Percentiles rank a stretch among this genome's conserved stretches.
Evolutionary conservation across 2,888 invertebrate species (phyloP).

Genomic region (Hydriomena furcata): DNA sequence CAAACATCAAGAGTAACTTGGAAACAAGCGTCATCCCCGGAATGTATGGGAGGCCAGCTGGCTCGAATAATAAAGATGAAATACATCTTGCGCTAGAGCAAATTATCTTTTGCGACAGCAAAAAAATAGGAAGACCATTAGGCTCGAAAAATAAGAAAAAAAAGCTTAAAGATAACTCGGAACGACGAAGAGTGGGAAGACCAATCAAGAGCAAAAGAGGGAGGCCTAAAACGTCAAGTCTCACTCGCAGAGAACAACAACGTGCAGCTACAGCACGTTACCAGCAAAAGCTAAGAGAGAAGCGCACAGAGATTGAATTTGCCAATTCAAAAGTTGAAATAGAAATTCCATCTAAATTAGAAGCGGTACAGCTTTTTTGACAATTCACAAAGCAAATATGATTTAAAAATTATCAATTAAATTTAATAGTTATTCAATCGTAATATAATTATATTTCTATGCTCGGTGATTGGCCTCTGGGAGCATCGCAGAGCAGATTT

Average conservation of each 20-base stretch:
- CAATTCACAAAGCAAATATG: too few species aligned
- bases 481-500: too few species aligned
- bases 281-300: neutral
- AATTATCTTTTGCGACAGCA: neutral
- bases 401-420: too few species aligned
- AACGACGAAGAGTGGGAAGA: too few species aligned
- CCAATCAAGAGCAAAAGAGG: conserved; percentile 1
- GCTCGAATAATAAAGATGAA: neutral
- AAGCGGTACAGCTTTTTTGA: neutral
- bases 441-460: too few species aligned
- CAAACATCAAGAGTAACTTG: neutral
- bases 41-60: neutral
- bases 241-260: neutral
- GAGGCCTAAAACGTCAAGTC: neutral
- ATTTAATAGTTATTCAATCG: too few species aligned
- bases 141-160: conserved; percentile 1
- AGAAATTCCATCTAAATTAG: neutral
- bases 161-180: neutral
- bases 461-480: too few species aligned
- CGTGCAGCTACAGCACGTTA: neutral
- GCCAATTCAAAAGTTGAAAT: neutral
- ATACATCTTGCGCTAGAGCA: neutral
- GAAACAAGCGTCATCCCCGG: neutral
- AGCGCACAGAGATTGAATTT: neutral
- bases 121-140: conserved; percentile 9